Evolutionary conservation across 2,113 vertebrate species (phyloP), one percentile per base, ranked within the genome.

Genomic region (Ardeotis arabs): DNA sequence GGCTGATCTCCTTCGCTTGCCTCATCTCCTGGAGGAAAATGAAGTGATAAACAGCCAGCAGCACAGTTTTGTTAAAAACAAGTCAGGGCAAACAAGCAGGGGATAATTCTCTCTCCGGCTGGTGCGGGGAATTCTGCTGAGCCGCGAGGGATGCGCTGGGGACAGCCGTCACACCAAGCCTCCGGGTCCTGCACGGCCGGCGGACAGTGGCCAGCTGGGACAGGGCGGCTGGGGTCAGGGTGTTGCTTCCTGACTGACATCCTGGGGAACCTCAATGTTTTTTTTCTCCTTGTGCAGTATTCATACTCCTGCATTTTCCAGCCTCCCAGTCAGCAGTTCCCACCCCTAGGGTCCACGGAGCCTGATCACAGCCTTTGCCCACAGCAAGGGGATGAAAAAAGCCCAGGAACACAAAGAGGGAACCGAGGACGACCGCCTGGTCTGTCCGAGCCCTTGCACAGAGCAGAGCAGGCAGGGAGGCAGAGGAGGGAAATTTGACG

Each of bases 41-140:
- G 84, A 94, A 95, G 96, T 62, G 89, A 91, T 96, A 95, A 96
- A 97, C 91, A 97, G 95, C 96, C 94, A 95, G 95, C 92, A 97
- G 95, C 95, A 94, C 77, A 92, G 89, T 95, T 95, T 85, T 73
- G 96, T 91, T 69, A 76, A 95, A 96, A 96, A 95, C 87, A 96
- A 95, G 96, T 62, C 87, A 70, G 91, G 80, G 89, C 89, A 95
- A 95, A 96, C 84, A 94, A 97, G 82, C 67, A 70, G 82, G 86
- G 66, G 74, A 85, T 89, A 18, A 85, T 92, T 93, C 75, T 80
- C 37, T 73, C 84, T 66, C 76, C 0, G 12, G 28, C 17, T 60
- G 66, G 66, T 23, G 66, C 3, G 0, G 80, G 33, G 84, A 95
- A 45, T 41, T 89, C 58, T 89, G 63, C 86, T 47, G 73, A 92